Evolutionary conservation across 2,113 vertebrate genomes (phyloP).

Genomic region (Macroglossus sobrinus): DNA sequence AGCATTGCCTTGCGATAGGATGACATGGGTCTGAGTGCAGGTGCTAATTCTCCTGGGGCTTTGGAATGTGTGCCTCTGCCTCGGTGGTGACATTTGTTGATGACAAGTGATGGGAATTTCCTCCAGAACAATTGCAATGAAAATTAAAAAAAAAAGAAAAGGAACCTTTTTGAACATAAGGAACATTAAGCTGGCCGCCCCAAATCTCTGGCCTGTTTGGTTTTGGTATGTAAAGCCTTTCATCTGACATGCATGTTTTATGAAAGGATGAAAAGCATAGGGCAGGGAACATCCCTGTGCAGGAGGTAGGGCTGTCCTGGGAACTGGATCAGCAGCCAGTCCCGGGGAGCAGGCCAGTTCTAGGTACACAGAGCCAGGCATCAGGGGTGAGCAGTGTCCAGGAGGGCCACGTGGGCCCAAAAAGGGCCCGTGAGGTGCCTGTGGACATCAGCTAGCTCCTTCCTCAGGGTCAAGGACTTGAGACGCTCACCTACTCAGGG

Average conservation of each 20-base stretch:
- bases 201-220: constrained; percentile 73
- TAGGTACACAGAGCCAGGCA: not conserved
- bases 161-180: constrained; percentile 56
- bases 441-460: not conserved
- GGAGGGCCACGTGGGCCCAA: rapidly evolving
- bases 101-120: constrained; percentile 56
- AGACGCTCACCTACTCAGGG: not conserved
- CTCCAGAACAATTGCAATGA: constrained; percentile 49
- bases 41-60: constrained; percentile 68
- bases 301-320: not conserved
- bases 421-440: rapidly evolving
- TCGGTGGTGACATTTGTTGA: constrained; percentile 54
- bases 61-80: constrained; percentile 10
- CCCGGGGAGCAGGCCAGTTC: not conserved
- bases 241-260: constrained; percentile 70
- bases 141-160: not conserved
- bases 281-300: not conserved
- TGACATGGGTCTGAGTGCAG: not conserved
- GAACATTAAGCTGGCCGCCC: constrained; percentile 49
- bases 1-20: not conserved
- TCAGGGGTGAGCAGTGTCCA: rapidly evolving
- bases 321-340: not conserved
- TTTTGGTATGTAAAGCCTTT: constrained; percentile 78
- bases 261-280: constrained; percentile 46
- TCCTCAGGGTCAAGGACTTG: not conserved